Evolutionary conservation across 1,140 invertebrate genomes (phyloP).

Genomic region (Zaprionus tsacasi): DNA sequence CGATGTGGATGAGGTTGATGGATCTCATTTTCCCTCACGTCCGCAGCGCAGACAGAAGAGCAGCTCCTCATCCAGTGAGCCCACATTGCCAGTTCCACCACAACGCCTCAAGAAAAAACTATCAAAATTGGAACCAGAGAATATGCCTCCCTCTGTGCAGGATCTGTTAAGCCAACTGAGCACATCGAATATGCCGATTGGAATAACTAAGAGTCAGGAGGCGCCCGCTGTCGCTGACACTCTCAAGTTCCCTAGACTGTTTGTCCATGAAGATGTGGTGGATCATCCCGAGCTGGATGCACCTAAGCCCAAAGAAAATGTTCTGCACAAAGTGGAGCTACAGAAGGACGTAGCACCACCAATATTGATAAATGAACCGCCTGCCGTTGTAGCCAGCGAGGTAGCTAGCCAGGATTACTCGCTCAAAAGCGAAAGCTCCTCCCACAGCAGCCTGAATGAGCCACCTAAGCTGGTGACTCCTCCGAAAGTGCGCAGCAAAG

Average conservation of each 20-base stretch:
- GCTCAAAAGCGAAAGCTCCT: constrained; percentile 54
- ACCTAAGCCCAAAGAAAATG: constrained; percentile 19
- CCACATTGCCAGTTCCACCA: constrained; percentile 57
- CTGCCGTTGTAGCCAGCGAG: neutral
- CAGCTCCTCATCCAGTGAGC: constrained; percentile 74
- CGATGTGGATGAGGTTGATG: constrained; percentile 47
- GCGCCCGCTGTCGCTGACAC: neutral
- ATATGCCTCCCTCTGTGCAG: constrained; percentile 79
- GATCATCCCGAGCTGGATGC: neutral
- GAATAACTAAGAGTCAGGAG: neutral
- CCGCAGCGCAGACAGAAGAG: constrained; percentile 74
- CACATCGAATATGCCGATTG: neutral
- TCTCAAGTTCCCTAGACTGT: constrained; percentile 52
- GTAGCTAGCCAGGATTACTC: constrained; percentile 24
- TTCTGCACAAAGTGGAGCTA: neutral
- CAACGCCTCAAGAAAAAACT: constrained; percentile 73
- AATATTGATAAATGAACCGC: constrained; percentile 10
- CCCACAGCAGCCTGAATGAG: constrained; percentile 54
- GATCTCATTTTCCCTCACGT: constrained; percentile 57
- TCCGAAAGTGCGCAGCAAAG: constrained; percentile 57
- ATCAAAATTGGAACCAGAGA: constrained; percentile 62
- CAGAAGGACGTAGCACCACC: neutral
- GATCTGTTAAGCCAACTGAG: constrained; percentile 62
- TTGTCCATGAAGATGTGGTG: constrained; percentile 39
- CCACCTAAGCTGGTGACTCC: constrained; percentile 43